A percentile compares a stretch with the other conserved stretches of the same genome.
Conservation (phyloP, 2,113 vertebrate species). For the Salvelinus alpinus region DNA sequence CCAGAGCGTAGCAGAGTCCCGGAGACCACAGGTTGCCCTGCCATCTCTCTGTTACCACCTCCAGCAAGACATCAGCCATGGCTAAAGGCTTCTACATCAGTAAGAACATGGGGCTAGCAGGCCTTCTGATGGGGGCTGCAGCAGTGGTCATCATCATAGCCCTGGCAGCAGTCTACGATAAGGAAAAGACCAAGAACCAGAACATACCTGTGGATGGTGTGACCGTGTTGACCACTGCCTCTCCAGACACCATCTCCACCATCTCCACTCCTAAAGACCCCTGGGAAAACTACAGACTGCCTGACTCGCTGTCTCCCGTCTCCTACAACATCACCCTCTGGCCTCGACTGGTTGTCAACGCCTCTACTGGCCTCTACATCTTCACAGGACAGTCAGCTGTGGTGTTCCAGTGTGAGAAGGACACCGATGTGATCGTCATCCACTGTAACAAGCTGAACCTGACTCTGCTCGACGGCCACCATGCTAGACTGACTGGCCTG, state of each 20-base stretch:
- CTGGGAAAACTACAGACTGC: constrained; percentile 86
- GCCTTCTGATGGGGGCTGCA: constrained; percentile 63
- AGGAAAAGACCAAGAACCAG: constrained; percentile 75
- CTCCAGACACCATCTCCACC: constrained; percentile 10
- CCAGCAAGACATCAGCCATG: constrained; percentile 67
- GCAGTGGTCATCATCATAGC: constrained; percentile 81
- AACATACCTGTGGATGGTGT: background rate
- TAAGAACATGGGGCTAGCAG: constrained; percentile 73
- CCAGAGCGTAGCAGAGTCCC: background rate
- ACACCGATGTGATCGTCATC: constrained; percentile 84
- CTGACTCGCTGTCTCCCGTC: constrained; percentile 68
- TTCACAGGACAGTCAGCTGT: constrained; percentile 82
- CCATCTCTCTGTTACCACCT: constrained; percentile 15
- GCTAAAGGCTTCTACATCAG: constrained; percentile 87
- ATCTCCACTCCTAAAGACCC: constrained; percentile 1
- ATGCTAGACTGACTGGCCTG: constrained; percentile 21
- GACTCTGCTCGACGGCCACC: constrained; percentile 45
- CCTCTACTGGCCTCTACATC: constrained; percentile 64
- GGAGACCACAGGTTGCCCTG: constrained; percentile 17
- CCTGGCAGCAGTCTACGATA: constrained; percentile 80
- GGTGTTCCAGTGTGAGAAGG: constrained; percentile 72
- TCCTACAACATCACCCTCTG: constrained; percentile 79
- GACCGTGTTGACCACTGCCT: background rate
- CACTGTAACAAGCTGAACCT: constrained; percentile 89
- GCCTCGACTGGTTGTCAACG: constrained; percentile 70